Base-by-base conservation (phyloP, 2,113 vertebrate genomes). In the Oncorhynchus nerka region DNA sequence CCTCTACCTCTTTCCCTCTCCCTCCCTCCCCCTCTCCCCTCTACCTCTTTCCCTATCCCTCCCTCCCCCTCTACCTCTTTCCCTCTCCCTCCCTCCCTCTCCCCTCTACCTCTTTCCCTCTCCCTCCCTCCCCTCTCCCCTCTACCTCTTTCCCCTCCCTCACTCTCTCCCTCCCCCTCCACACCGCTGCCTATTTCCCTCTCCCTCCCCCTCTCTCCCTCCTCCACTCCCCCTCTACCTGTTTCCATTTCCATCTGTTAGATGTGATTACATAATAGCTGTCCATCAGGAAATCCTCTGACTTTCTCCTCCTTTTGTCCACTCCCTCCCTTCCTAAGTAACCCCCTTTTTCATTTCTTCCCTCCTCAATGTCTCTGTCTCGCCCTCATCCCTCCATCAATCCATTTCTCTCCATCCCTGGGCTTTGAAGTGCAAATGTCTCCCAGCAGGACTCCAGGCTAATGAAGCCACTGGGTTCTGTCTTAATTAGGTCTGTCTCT, bases 141-240 rank as follows among this genome's bases (percentile, higher is more conserved):
- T 1, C 24, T 1, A 1, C 4, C 30, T 5, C 30, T 0, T 12
- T 0, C 6, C 32, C 7, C 8, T 4, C 4, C 30, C 9, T 1
- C 48, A 1, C 48, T 12, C 11, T 62, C 72, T 3, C 12, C 9
- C 48, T 1, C 2, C 11, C 28, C 28, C 28, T 13, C 49, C 8
- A 51, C 49, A 49, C 49, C 3, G 1, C 9, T 15, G 4, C 13
- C 34, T 8, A 0, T 39, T 39, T 34, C 6, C 9, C 49, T 3
- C 49, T 3, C 49, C 9, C 13, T 13, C 49, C 9, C 11, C 49
- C 34, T 39, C 34, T 0, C 8, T 39, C 34, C 3, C 49, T 13
- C 49, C 11, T 11, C 11, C 13, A 1, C 49, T 13, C 49, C 3
- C 49, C 4, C 13, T 15, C 49, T 51, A 51, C 49, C 15, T 51